Evolutionary conservation across 2,797 vertebrate species (phyloP).

Genomic region (Lacerta agilis): DNA sequence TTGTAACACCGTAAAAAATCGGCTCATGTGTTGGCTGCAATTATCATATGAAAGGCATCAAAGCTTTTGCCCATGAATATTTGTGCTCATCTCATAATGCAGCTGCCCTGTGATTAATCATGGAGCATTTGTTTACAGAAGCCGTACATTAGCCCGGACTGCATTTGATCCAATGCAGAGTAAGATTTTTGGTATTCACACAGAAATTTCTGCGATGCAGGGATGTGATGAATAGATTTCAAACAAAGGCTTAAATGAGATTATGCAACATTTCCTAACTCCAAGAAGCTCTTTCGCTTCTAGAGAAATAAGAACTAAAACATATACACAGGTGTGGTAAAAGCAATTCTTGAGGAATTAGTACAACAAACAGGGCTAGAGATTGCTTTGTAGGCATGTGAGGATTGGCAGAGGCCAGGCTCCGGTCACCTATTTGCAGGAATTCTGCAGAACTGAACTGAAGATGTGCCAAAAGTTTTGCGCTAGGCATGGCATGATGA

Average conservation of each 20-base stretch:
- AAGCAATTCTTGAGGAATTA: background rate
- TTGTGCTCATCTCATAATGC: constrained; percentile 4
- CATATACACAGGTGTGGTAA: background rate
- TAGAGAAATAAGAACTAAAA: background rate
- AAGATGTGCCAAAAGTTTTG: background rate
- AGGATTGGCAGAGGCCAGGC: background rate
- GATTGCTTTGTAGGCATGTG: background rate
- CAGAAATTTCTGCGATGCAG: background rate
- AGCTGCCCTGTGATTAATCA: constrained; percentile 23
- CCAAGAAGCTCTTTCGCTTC: background rate
- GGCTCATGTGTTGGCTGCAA: background rate
- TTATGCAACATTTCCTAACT: background rate
- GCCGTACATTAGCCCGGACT: background rate
- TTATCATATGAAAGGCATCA: constrained; percentile 24
- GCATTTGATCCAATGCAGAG: background rate
- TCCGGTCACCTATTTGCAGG: background rate
- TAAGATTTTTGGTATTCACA: background rate
- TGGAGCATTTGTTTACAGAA: constrained; percentile 9
- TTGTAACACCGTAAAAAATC: background rate
- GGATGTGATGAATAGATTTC: background rate
- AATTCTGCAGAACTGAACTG: background rate
- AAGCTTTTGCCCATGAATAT: background rate
- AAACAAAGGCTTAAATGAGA: background rate
- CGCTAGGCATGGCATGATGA: background rate
- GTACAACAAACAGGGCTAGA: background rate